Evolutionary conservation across 2,888 invertebrate species (phyloP), one percentile per base, ranked within the genome.

Genomic region (Dryocosmus kuriphilus): DNA sequence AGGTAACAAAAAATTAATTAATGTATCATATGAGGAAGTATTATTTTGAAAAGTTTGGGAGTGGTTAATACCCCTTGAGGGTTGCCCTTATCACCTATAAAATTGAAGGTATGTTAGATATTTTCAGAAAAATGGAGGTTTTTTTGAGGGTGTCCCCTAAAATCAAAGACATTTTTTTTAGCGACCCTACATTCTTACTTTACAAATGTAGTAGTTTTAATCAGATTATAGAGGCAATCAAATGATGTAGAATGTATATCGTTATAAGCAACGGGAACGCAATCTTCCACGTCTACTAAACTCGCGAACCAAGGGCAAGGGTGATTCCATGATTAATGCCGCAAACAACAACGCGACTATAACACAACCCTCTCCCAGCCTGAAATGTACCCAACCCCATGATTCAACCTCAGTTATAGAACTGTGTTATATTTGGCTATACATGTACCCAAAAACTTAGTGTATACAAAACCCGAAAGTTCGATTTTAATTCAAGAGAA

Each of bases 311-410:
- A 75, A 73, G 81, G 77, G 81, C 79, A 80, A 82, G 82, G 81
- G 81, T 82, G 85, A 86, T 85, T 87, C 83, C 84, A 87, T 87
- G 87, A 88, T 88, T 87, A 87, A 88, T 88, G 87, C 80, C 80
- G 80, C 81, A 84, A 87, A 87, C 87, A 86, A 83, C 83, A 79
- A 81, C 77, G 77, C 79, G 76, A 84, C 84, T 81, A 41, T 41
- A 81, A 84, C 84, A 78, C 80, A 80, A 80, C 80, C 74, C 77
- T 75, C 57, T 46, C 55, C 4, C 24, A 51, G n/a, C 11, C 41
- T 19, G 2, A 35, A n/a, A n/a, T 38, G 1, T 8, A 65, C 35
- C 32, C 35, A 63, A 63, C 55, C 75, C 60, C 7, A 60, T 27
- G 7, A 27, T 16, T 60, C 60, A 22, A 60, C 24, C 60, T 60